Conservation (phyloP, 2,888 invertebrate genomes). For the Alcis repandata region DNA sequence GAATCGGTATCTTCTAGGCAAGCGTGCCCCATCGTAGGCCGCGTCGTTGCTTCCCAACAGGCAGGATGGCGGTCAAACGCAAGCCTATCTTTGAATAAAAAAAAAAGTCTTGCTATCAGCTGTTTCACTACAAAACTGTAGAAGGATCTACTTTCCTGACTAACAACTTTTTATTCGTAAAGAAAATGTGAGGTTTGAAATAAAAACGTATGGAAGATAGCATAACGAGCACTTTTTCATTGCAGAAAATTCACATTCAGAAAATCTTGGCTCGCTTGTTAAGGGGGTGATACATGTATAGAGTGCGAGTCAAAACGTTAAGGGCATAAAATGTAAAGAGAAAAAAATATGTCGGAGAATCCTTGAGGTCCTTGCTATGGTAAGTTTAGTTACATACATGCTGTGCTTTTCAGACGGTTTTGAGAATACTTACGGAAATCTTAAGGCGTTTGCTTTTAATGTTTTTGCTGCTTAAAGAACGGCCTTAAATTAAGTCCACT, state of each 20-base stretch:
- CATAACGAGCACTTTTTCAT: slow-evolving; percentile 56
- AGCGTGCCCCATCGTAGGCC: no score
- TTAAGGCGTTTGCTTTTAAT: slow-evolving; percentile 32
- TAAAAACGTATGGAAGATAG: slow-evolving; percentile 46
- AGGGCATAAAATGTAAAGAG: slow-evolving; percentile 62
- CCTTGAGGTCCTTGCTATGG: slow-evolving; percentile 55
- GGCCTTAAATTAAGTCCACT: background rate
- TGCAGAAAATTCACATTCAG: slow-evolving; percentile 56
- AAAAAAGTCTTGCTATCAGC: background rate
- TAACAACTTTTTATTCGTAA: slow-evolving; percentile 4
- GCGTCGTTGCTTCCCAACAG: no score
- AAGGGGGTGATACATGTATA: slow-evolving; percentile 61
- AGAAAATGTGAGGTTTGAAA: slow-evolving; percentile 34
- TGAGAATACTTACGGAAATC: slow-evolving; percentile 45
- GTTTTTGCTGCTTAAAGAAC: slow-evolving; percentile 19
- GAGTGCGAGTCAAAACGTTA: slow-evolving; percentile 65
- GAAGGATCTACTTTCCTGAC: background rate
- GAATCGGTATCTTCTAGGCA: no score
- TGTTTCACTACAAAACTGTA: background rate
- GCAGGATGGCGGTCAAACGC: no score
- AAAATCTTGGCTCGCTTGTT: slow-evolving; percentile 58
- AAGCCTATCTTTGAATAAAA: no score
- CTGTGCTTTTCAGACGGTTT: slow-evolving; percentile 55
- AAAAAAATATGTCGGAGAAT: slow-evolving; percentile 55
- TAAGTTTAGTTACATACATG: slow-evolving; percentile 53